These are phyloP conservation scores for Rapana venosa DNA, from an alignment of 2,888 invertebrate species.

Conservation along the genomic window DNA sequence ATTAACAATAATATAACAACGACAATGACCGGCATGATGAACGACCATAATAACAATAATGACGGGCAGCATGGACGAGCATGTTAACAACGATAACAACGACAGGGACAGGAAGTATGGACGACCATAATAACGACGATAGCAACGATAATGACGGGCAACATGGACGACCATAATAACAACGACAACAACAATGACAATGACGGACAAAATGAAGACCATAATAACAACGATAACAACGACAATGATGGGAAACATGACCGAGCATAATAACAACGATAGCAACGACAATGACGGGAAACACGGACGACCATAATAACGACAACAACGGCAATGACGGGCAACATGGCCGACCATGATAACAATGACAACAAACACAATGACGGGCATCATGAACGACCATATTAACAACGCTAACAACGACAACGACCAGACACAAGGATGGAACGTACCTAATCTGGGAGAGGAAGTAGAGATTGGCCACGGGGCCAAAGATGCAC, in stretches of 20 bases:
- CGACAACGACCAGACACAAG: neutral
- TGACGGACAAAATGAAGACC: neutral
- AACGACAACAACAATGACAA: neutral
- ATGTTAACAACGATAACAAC: neutral
- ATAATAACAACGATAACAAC: neutral
- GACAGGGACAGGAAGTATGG: slow-evolving; percentile 52
- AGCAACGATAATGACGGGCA: neutral
- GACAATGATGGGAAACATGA: neutral
- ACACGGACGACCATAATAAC: neutral
- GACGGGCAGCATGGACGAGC: too few species aligned
- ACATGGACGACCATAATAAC: slow-evolving; percentile 40
- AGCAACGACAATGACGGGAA: too few species aligned
- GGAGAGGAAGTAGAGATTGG: slow-evolving; percentile 55
- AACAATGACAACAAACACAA: slow-evolving; percentile 27
- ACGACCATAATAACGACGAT: neutral
- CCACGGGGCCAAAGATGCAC: slow-evolving; percentile 55
- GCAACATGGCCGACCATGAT: slow-evolving; percentile 29
- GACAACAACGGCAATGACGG: neutral
- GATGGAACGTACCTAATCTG: slow-evolving; percentile 38
- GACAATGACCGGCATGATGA: neutral
- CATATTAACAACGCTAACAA: neutral
- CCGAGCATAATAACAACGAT: neutral
- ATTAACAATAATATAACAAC: slow-evolving; percentile 41
- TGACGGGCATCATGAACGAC: slow-evolving; percentile 1
- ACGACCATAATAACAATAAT: slow-evolving; percentile 1